Evolutionary conservation across 1,140 invertebrate species (phyloP).

Genomic region (Bombus pyrosoma): DNA sequence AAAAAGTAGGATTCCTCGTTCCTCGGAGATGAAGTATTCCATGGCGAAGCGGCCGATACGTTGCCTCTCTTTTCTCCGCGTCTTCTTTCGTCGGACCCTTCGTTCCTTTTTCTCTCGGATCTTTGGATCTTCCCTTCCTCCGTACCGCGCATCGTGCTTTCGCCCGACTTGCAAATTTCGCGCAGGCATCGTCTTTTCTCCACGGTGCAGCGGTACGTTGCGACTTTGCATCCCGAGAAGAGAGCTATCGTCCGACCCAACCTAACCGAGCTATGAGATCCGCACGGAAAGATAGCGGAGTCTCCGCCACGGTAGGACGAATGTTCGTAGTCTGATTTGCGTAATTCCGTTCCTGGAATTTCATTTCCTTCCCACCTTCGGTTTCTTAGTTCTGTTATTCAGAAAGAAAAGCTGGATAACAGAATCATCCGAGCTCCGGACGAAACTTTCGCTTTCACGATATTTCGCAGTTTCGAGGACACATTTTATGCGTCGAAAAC

Average conservation of each 20-base stretch:
- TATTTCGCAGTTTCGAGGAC: not conserved
- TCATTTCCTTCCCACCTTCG: conserved; percentile 22
- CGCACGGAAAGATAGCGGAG: conserved; percentile 63
- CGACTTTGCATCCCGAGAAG: conserved; percentile 42
- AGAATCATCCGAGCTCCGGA: not conserved
- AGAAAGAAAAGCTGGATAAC: not conserved
- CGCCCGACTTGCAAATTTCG: conserved; percentile 75
- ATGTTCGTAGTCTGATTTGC: conserved; percentile 69
- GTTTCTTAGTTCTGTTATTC: not conserved
- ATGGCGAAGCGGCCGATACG: conserved; percentile 2
- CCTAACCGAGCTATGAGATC: conserved; percentile 61
- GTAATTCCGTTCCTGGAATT: conserved; percentile 72
- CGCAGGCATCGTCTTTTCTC: conserved; percentile 48
- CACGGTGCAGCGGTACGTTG: conserved; percentile 21
- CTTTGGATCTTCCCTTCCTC: conserved; percentile 9
- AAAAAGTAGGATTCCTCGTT: conserved; percentile 26
- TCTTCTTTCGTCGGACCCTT: not conserved
- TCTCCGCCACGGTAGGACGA: conserved; percentile 50
- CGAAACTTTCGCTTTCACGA: not conserved
- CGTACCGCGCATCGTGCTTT: conserved; percentile 63
- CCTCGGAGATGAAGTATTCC: conserved; percentile 22
- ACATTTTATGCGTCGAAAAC: not conserved
- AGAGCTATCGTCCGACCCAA: conserved; percentile 23
- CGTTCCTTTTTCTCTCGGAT: conserved; percentile 25
- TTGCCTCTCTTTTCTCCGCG: conserved; percentile 4